Conservation (phyloP, 2,797 vertebrate genomes). For the Pipistrellus kuhlii region DNA sequence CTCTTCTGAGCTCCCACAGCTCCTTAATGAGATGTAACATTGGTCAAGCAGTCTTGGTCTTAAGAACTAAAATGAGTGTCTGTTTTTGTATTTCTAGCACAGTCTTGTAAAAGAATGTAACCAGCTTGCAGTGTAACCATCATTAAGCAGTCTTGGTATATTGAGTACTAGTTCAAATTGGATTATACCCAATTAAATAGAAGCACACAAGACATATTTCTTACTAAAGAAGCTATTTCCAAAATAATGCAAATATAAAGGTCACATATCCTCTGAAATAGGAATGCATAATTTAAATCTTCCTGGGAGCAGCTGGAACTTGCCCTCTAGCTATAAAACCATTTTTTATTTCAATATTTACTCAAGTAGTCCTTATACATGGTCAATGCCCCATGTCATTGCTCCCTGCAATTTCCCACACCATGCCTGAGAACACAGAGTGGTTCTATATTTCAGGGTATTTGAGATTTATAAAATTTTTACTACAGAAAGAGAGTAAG, state of each 20-base stretch:
- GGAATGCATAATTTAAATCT: constrained; percentile 21
- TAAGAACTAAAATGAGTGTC: not conserved
- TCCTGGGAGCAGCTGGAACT: not conserved
- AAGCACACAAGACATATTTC: not conserved
- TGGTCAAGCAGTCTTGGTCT: not conserved
- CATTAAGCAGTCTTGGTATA: not conserved
- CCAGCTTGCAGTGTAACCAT: not conserved
- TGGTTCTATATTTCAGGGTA: not conserved
- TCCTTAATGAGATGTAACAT: not conserved
- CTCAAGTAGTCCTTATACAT: not conserved
- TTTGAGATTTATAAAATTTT: not conserved
- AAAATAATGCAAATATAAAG: constrained; percentile 27
- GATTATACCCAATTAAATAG: constrained; percentile 30
- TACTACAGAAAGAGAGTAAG: not conserved
- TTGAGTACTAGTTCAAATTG: not conserved
- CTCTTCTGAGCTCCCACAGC: not conserved
- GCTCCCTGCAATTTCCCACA: not conserved
- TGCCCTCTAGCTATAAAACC: constrained; percentile 26
- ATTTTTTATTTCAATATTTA: constrained; percentile 49
- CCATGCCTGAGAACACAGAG: not conserved
- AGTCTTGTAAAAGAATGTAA: not conserved
- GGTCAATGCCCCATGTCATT: not conserved
- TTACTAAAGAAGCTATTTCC: not conserved
- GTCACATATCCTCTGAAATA: not conserved
- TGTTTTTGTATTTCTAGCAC: not conserved